Evolutionary conservation across 2,888 invertebrate genomes (phyloP), one percentile per base, ranked within the genome.

Genomic region (Stenchaetothrips biformis): DNA sequence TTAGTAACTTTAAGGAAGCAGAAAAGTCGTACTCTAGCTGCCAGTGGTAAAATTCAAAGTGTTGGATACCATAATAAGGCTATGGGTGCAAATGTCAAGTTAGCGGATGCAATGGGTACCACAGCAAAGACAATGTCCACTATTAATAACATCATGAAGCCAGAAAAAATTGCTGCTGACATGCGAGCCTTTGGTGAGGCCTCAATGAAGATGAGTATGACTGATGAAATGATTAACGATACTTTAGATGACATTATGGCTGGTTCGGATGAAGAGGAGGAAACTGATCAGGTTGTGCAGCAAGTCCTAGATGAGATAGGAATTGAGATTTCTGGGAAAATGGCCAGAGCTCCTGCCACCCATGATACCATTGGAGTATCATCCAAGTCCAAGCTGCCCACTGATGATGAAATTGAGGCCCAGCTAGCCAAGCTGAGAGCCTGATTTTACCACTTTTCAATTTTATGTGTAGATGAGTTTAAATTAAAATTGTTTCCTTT

Each of bases 241-340:
- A 94, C 95, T 0, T 87, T 97, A 83, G 96, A 97, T 87, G 95
- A 96, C 85, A 95, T 97, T 85, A 89, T 97, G 84, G 91, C 91
- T 67, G 96, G 95, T 84, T 95, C 95, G 13, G 97, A 93, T 0
- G 97, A 97, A 87, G 97, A 97, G 86, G 93, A 94, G 83, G 96
- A 97, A 87, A 91, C 93, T 84, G 95, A 96, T 85, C 92, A 92
- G 83, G 92, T 98, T 87, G 93, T 97, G n/a, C 92, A 90, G 85
- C 91, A 95, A 88, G 96, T 97, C 74, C 89, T 97, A n/a, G 97
- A 97, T 88, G 97, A 98, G 88, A 97, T 98, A 85, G 97, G 97
- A 82, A 97, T 98, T 87, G 97, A 98, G 88, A 92, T 96, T 82
- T 93, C 94, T 83, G 95, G 95, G 84, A 95, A 96, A 91, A 92